Conservation (phyloP, 2,888 invertebrate species). For the Athalia rosae region DNA sequence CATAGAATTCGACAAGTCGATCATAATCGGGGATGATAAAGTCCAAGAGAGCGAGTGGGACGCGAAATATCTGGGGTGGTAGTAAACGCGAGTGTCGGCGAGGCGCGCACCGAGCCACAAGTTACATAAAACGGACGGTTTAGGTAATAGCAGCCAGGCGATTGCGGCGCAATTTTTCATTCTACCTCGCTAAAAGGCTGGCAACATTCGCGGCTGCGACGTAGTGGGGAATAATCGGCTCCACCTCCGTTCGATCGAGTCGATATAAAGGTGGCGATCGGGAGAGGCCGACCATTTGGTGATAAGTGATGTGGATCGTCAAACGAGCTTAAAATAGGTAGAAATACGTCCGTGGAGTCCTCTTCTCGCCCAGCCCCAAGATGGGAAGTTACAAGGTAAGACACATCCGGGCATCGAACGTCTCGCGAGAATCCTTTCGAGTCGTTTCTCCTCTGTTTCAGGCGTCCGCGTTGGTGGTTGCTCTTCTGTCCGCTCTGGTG, state of each 20-base stretch:
- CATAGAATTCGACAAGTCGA: neutral
- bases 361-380: neutral
- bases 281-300: constrained; percentile 63
- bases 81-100: neutral
- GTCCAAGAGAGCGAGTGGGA: neutral
- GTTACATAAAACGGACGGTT: constrained; percentile 23
- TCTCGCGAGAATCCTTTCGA: neutral
- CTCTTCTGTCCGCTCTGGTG: constrained; percentile 48
- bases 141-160: constrained; percentile 3
- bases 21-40: neutral
- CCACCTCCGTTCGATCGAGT: constrained; percentile 55
- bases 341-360: neutral
- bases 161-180: constrained; percentile 35
- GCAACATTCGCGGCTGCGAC: neutral
- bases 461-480: constrained; percentile 49
- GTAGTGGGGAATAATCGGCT: constrained; percentile 23
- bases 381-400: constrained; percentile 23
- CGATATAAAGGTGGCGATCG: constrained; percentile 67
- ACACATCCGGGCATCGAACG: neutral
- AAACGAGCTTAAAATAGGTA: constrained; percentile 25
- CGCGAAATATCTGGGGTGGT: neutral
- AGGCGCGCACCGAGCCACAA: neutral
- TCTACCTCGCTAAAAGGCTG: constrained; percentile 24
- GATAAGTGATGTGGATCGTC: constrained; percentile 63
- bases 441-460: neutral